Percentiles rank a stretch among this genome's conserved stretches.
These are phyloP conservation scores for Saccostrea cuccullata DNA, from an alignment of 1,140 invertebrate genomes.

Conservation along the genomic window DNA sequence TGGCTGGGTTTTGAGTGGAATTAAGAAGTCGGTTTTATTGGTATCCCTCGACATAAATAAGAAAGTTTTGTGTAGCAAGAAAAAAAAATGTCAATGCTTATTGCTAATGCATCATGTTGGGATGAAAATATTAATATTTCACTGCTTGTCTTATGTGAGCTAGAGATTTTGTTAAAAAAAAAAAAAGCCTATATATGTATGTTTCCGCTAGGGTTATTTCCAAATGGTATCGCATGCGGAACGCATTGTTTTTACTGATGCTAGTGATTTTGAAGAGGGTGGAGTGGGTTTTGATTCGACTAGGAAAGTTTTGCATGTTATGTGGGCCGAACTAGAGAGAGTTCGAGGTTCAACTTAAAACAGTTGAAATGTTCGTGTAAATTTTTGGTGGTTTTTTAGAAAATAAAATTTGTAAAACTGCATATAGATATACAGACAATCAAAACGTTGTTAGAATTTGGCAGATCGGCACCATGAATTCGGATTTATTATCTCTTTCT, in stretches of 20 bases:
- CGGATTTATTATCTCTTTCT: no score
- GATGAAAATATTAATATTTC: not conserved
- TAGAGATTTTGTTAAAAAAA: conserved; percentile 18
- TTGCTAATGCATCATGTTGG: not conserved
- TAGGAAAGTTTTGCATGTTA: not conserved
- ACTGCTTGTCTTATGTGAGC: not conserved
- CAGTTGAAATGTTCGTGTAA: not conserved
- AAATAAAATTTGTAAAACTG: not conserved
- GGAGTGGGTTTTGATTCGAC: not conserved
- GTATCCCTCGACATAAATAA: not conserved
- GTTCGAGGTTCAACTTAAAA: conserved; percentile 1
- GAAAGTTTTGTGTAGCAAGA: not conserved
- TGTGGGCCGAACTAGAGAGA: no score
- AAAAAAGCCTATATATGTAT: not conserved
- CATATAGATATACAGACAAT: no score
- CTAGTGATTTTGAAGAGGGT: conserved; percentile 1
- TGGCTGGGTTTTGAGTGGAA: conserved; percentile 30
- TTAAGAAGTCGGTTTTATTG: not conserved
- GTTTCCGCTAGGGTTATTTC: not conserved
- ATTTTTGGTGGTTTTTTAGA: conserved; percentile 15
- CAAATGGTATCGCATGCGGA: not conserved
- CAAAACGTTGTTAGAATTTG: no score
- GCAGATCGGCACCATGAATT: no score
- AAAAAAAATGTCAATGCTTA: not conserved
- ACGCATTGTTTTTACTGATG: conserved; percentile 30